phyloP scores from a whole-genome alignment of 2,797 vertebrate species.

The Neosilurus hyrtlii region DNA sequence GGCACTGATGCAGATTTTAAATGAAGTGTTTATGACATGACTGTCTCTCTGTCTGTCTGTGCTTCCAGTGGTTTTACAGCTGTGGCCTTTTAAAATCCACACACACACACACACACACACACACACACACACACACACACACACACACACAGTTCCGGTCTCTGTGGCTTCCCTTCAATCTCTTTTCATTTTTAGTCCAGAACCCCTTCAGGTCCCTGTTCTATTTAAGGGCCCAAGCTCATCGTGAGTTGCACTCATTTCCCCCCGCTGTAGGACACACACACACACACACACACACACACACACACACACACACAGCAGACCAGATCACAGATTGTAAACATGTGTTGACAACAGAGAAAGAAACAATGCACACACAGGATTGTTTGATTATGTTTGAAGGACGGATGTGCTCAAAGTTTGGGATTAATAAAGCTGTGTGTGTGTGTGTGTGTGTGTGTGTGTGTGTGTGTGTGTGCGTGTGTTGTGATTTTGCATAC shows the following conservation, averaged over 20 bases:
- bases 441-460: too few species aligned
- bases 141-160: not conserved
- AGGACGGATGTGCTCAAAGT: not conserved
- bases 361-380: not conserved
- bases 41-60: constrained; percentile 27
- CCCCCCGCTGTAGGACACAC: not conserved
- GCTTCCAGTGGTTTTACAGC: not conserved
- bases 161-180: not conserved
- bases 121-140: not conserved
- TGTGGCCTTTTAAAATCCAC: not conserved
- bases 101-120: constrained; percentile 17
- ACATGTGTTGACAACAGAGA: constrained; percentile 13
- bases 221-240: not conserved
- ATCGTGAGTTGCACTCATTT: not conserved
- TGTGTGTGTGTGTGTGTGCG: not conserved
- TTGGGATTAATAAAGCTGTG: not conserved
- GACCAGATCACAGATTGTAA: constrained; percentile 4
- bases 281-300: not conserved
- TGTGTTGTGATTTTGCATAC: too few species aligned
- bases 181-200: not conserved
- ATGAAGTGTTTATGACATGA: not conserved
- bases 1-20: not conserved
- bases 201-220: not conserved
- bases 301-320: not conserved
- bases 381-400: not conserved